Evolutionary conservation across 2,113 vertebrate genomes (phyloP), one percentile per base, ranked within the genome.

Genomic region (Pagrus major): DNA sequence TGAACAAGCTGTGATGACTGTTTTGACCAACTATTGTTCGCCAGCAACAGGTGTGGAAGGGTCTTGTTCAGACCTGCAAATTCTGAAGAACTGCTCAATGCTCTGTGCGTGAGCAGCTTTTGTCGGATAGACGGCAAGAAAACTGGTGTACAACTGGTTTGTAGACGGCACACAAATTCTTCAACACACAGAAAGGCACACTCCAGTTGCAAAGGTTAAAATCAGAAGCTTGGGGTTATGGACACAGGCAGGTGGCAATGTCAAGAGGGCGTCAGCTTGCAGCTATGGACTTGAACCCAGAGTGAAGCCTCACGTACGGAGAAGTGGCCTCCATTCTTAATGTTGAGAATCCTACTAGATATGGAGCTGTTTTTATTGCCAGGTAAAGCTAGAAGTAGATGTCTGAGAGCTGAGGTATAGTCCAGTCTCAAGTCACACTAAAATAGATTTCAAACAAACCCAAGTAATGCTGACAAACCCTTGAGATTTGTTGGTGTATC

Each of bases 31-130:
- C 83, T 54, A 80, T 78, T 84, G 71, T 86, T 87, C 49, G 29
- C 47, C 59, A 72, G 58, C 86, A 91, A 73, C 88, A 90, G 90
- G 86, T 91, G 85, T 89, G 75, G 77, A 86, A 59, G 41, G 47
- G 71, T 86, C 87, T 29, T 92, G 92, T 92, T 88, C 69, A 80
- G 71, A 90, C 91, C 78, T 92, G 90, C 70, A 82, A 58, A 71
- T 29, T 29, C 59, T 35, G 25, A 65, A 31, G 52, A 85, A 67
- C 39, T 77, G 67, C 52, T 68, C 18, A 72, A 81, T 64, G 61
- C 31, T 74, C 31, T 69, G 46, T 55, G 44, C 54, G 18, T 42
- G 60, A 14, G 76, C 55, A 15, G 37, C 58, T 37, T 44, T 44
- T 52, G 56, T 74, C 54, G 35, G 25, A 81, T 39, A 15, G 63